phyloP scores from a whole-genome alignment of 2,113 vertebrate genomes.

The Nothocercus julius region DNA sequence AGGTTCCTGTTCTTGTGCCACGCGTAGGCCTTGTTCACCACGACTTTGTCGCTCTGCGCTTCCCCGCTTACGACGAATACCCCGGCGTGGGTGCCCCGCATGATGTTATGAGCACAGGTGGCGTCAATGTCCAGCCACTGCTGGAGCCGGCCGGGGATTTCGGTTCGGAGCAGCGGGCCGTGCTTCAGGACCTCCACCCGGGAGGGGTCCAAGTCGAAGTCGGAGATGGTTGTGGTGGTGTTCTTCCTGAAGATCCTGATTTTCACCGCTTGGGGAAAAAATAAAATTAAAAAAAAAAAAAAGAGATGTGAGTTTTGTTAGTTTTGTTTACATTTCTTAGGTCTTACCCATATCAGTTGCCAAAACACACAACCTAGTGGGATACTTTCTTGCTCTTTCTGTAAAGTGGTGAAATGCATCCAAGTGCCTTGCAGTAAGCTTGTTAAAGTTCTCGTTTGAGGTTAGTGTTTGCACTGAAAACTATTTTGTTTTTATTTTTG shows the following conservation, averaged over 20 bases:
- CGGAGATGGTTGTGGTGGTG: slow-evolving; percentile 72
- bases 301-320: slow-evolving; percentile 28
- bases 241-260: slow-evolving; percentile 80
- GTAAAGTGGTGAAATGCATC: not conserved
- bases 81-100: slow-evolving; percentile 72
- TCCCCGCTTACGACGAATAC: slow-evolving; percentile 81
- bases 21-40: slow-evolving; percentile 83
- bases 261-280: slow-evolving; percentile 78
- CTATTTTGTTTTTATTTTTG: not conserved
- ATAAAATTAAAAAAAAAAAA: not conserved
- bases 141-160: slow-evolving; percentile 77
- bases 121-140: slow-evolving; percentile 85
- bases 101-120: slow-evolving; percentile 84
- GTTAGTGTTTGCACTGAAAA: not conserved
- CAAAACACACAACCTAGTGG: not conserved
- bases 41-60: slow-evolving; percentile 76
- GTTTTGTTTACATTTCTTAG: not conserved
- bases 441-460: not conserved
- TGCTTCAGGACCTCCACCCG: slow-evolving; percentile 84
- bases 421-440: not conserved
- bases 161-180: slow-evolving; percentile 75
- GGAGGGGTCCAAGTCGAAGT: slow-evolving; percentile 78
- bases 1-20: slow-evolving; percentile 84
- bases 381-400: not conserved
- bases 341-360: not conserved